A percentile compares a stretch with the other conserved stretches of the same genome.
Conservation (phyloP, 2,113 vertebrate genomes). For the Seriola aureovittata region DNA sequence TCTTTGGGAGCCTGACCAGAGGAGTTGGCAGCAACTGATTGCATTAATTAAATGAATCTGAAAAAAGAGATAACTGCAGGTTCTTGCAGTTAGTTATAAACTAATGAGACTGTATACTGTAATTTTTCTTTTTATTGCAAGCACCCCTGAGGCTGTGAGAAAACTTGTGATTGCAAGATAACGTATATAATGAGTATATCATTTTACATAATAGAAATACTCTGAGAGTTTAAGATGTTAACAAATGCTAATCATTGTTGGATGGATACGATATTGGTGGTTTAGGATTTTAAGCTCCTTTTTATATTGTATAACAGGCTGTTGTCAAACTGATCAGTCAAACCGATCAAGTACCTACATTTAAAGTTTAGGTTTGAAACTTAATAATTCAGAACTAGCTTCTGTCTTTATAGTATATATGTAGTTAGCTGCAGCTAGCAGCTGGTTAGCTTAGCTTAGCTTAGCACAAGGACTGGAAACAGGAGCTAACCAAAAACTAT, state of each 20-base stretch:
- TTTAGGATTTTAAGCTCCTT: neutral
- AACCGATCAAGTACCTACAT: neutral
- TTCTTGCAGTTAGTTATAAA: slow-evolving; percentile 22
- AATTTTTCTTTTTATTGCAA: neutral
- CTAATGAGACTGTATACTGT: slow-evolving; percentile 21
- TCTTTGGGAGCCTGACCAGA: slow-evolving; percentile 36
- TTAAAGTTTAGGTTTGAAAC: neutral
- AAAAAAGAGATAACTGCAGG: slow-evolving; percentile 19
- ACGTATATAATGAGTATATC: neutral
- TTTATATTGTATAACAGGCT: neutral
- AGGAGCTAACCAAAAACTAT: neutral
- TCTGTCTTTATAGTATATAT: neutral
- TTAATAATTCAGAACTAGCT: neutral
- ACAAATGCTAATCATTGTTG: neutral
- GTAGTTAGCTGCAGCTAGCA: neutral
- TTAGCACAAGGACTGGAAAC: neutral
- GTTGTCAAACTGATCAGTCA: neutral
- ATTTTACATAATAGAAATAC: neutral
- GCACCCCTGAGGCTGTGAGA: neutral
- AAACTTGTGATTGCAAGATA: neutral
- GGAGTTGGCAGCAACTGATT: slow-evolving; percentile 39
- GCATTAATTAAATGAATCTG: slow-evolving; percentile 43
- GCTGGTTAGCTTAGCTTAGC: neutral
- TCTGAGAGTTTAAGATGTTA: neutral
- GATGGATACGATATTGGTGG: neutral